Conservation (phyloP, 92 coral and sea anemone genomes). For the Porites cylindrica region DNA sequence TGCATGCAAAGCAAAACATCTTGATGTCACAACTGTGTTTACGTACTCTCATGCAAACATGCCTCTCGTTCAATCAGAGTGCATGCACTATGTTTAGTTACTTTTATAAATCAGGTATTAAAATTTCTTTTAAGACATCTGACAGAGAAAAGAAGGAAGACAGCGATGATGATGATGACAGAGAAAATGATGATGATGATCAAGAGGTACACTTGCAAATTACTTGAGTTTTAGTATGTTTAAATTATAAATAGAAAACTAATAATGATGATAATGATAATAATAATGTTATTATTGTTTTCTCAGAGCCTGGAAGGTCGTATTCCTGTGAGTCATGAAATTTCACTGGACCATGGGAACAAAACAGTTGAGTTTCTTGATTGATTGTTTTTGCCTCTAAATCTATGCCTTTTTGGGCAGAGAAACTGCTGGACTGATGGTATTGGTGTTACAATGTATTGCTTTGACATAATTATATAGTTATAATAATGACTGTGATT, state of each 20-base stretch:
- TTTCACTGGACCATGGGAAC: conserved; percentile 88
- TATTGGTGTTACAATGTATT: too few relatives aligned
- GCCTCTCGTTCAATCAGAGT: too few relatives aligned
- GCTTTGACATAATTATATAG: too few relatives aligned
- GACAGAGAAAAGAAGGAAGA: conserved; percentile 34
- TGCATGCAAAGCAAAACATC: too few relatives aligned
- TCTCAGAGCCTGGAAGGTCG: conserved; percentile 72
- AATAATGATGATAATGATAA: too few relatives aligned
- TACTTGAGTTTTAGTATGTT: too few relatives aligned
- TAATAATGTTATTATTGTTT: background rate
- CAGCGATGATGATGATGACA: conserved; percentile 57
- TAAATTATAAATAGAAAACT: too few relatives aligned
- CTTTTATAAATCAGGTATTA: background rate
- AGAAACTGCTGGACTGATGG: too few relatives aligned
- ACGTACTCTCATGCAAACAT: too few relatives aligned
- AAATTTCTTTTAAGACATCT: conserved; percentile 20
- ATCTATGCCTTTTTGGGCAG: background rate
- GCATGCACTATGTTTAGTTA: too few relatives aligned
- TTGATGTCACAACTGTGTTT: too few relatives aligned
- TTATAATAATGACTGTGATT: too few relatives aligned
- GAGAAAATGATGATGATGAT: conserved; percentile 58
- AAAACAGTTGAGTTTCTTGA: conserved; percentile 69
- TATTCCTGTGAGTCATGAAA: conserved; percentile 95
- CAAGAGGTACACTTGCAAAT: conserved; percentile 36
- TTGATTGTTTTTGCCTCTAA: background rate